Evolutionary conservation across 1,140 invertebrate genomes (phyloP).

Genomic region (Conus ventricosus): DNA sequence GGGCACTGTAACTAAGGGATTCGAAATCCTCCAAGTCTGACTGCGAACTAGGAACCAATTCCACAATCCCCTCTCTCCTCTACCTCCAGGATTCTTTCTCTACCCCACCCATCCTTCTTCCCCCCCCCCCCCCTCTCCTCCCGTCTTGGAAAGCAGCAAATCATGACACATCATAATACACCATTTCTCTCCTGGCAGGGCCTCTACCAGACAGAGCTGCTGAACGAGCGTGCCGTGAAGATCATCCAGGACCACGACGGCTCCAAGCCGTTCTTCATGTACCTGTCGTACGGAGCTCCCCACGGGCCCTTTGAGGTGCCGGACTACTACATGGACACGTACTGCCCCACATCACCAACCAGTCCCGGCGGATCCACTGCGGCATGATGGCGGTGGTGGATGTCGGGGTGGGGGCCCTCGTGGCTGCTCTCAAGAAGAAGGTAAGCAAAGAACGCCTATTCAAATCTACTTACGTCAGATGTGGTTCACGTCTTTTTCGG

Average conservation of each 20-base stretch:
- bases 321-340: slow-evolving; percentile 34
- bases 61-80: no score
- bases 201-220: slow-evolving; percentile 4
- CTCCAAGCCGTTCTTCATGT: slow-evolving; percentile 53
- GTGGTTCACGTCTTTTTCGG: no score
- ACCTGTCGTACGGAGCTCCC: slow-evolving; percentile 53
- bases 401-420: slow-evolving; percentile 54
- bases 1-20: no score
- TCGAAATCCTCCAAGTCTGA: no score
- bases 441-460: background rate
- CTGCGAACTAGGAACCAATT: no score
- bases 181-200: background rate
- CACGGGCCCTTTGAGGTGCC: slow-evolving; percentile 64
- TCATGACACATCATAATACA: no score
- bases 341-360: background rate
- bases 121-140: no score
- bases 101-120: no score
- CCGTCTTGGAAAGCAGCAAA: no score
- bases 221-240: background rate
- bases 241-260: background rate
- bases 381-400: slow-evolving; percentile 61
- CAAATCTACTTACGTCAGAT: no score
- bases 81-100: no score
- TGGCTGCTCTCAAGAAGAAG: slow-evolving; percentile 40
- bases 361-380: background rate